Evolutionary conservation across 1,140 invertebrate genomes (phyloP).

Genomic region (Leguminivora glycinivorella): DNA sequence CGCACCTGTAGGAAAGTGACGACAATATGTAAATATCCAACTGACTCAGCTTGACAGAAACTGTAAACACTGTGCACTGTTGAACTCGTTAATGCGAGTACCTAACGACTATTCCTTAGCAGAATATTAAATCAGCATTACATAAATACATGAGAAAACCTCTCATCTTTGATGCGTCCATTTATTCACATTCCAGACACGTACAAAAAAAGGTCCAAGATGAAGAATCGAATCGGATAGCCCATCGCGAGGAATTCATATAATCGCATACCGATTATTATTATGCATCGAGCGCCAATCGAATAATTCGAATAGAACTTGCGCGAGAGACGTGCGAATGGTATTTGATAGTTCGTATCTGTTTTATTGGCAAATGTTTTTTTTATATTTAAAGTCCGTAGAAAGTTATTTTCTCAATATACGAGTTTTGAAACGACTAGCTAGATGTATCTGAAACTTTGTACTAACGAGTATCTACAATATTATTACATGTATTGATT

Average conservation of each 20-base stretch:
- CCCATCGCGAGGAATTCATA: conserved; percentile 52
- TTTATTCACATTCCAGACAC: conserved; percentile 48
- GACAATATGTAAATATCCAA: too few relatives aligned
- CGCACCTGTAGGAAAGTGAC: too few relatives aligned
- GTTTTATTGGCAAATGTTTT: neutral
- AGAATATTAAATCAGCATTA: neutral
- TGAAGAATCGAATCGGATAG: conserved; percentile 43
- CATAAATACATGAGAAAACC: conserved; percentile 8
- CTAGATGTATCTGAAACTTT: too few relatives aligned
- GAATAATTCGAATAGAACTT: conserved; percentile 45
- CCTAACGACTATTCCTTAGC: neutral
- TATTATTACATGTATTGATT: too few relatives aligned
- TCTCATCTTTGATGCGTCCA: conserved; percentile 10
- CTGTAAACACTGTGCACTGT: neutral
- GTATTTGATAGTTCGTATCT: conserved; percentile 19
- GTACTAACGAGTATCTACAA: too few relatives aligned
- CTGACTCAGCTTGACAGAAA: too few relatives aligned
- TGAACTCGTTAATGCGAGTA: neutral
- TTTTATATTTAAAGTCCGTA: neutral
- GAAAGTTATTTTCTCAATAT: too few relatives aligned
- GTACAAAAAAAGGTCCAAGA: conserved; percentile 52
- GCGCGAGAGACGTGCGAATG: conserved; percentile 43
- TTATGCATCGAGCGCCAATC: conserved; percentile 57
- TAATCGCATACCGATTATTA: conserved; percentile 67
- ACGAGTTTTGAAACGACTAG: too few relatives aligned